These are phyloP conservation scores for Sweltsa coloradensis DNA, from an alignment of 1,140 invertebrate species.

Conservation along the genomic window DNA sequence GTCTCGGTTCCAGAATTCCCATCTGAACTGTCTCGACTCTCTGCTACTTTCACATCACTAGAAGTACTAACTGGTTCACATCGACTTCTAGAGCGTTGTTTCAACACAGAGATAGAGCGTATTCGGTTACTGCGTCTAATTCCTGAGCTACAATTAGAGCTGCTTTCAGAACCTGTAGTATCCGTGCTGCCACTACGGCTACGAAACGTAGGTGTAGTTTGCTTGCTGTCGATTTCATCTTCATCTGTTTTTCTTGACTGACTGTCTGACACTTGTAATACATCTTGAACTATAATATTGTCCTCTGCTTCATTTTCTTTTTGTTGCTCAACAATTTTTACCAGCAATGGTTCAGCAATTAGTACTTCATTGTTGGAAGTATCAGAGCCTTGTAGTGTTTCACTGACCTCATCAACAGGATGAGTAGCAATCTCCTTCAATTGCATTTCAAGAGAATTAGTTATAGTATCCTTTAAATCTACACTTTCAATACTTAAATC, in stretches of 20 bases:
- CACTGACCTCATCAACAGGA: background rate
- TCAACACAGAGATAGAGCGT: constrained; percentile 40
- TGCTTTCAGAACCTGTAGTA: constrained; percentile 31
- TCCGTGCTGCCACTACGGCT: constrained; percentile 32
- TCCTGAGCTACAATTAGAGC: constrained; percentile 30
- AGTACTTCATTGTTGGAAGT: background rate
- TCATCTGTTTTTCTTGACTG: background rate
- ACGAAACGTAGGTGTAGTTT: constrained; percentile 12
- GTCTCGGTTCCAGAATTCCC: background rate
- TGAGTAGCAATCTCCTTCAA: too few species aligned
- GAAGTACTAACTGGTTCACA: background rate
- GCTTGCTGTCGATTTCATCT: constrained; percentile 5
- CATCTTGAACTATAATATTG: background rate
- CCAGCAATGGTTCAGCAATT: background rate
- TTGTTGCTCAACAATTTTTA: background rate
- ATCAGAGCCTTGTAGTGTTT: background rate
- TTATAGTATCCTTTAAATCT: too few species aligned
- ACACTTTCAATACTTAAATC: too few species aligned
- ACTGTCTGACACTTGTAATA: background rate
- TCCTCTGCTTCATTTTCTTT: background rate
- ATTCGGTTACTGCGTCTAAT: constrained; percentile 41
- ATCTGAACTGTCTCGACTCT: background rate
- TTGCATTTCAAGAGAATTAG: too few species aligned
- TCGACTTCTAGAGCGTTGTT: constrained; percentile 30
- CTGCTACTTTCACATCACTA: background rate